Conservation (phyloP, 2,888 invertebrate species). For the Malacosoma neustria region DNA sequence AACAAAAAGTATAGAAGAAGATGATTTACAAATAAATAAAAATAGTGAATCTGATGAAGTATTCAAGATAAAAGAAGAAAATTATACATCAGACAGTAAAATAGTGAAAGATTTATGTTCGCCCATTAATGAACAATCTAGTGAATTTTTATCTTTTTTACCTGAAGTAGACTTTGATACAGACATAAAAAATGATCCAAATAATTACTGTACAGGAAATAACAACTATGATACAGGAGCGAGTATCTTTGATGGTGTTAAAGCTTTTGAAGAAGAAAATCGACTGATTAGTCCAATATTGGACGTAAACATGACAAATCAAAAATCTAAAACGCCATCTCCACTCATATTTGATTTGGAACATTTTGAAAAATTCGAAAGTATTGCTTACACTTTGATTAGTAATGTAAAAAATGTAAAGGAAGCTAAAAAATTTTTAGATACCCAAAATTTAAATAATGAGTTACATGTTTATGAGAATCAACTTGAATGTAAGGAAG, state of each 20-base stretch:
- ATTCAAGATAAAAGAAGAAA: conserved; percentile 1
- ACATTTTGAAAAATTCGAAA: conserved; percentile 53
- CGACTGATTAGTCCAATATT: conserved; percentile 37
- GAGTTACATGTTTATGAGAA: conserved; percentile 29
- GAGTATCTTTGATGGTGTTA: too few species aligned
- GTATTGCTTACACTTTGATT: conserved; percentile 34
- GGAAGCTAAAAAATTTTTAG: conserved; percentile 34
- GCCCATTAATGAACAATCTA: too few species aligned
- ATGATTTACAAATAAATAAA: conserved; percentile 4
- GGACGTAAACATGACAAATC: conserved; percentile 17
- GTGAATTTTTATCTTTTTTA: too few species aligned
- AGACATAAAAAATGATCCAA: too few species aligned
- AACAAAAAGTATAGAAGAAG: conserved; percentile 1
- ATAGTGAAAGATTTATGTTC: too few species aligned
- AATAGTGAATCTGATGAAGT: conserved; percentile 1
- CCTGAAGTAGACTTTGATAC: too few species aligned
- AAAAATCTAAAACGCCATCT: conserved; percentile 16
- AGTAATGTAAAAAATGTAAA: conserved; percentile 26
- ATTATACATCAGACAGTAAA: conserved; percentile 2
- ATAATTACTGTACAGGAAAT: too few species aligned
- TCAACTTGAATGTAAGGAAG: conserved; percentile 13
- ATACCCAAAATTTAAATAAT: conserved; percentile 43
- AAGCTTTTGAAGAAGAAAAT: conserved; percentile 13
- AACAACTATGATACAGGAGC: too few species aligned
- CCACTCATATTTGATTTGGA: conserved; percentile 39